Conservation (phyloP, 2,888 invertebrate genomes). For the Leucoptera coffeella region DNA sequence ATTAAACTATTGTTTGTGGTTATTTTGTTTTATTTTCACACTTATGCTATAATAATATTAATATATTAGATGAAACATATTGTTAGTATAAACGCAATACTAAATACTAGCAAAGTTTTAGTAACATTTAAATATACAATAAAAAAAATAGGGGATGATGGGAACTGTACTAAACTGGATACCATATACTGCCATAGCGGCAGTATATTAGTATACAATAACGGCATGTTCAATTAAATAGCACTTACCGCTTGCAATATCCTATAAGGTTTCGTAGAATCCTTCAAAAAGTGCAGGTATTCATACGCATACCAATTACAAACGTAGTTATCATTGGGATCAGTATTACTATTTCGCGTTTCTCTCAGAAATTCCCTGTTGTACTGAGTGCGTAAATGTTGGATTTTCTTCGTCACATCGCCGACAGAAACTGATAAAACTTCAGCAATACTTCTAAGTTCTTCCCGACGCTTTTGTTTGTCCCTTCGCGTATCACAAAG, state of each 20-base stretch:
- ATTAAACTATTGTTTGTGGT: too few species aligned
- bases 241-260: constrained; percentile 25
- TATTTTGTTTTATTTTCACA: too few species aligned
- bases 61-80: too few species aligned
- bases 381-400: constrained; percentile 55
- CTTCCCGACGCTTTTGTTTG: constrained; percentile 39
- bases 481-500: constrained; percentile 32
- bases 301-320: constrained; percentile 54
- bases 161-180: too few species aligned
- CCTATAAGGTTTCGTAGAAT: constrained; percentile 41
- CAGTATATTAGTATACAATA: too few species aligned
- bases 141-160: too few species aligned
- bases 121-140: too few species aligned
- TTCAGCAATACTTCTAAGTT: constrained; percentile 29
- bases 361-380: constrained; percentile 54
- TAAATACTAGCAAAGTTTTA: too few species aligned
- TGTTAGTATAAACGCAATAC: too few species aligned
- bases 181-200: too few species aligned
- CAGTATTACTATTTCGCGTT: constrained; percentile 37
- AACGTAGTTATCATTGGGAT: constrained; percentile 45
- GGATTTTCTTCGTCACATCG: constrained; percentile 55
- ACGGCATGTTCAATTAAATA: too few species aligned
- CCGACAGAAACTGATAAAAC: constrained; percentile 25
- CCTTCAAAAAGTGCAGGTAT: constrained; percentile 53
- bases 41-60: too few species aligned